Evolutionary conservation across 2,888 invertebrate species (phyloP), one percentile per base, ranked within the genome.

Genomic region (Oxycera nigricornis): DNA sequence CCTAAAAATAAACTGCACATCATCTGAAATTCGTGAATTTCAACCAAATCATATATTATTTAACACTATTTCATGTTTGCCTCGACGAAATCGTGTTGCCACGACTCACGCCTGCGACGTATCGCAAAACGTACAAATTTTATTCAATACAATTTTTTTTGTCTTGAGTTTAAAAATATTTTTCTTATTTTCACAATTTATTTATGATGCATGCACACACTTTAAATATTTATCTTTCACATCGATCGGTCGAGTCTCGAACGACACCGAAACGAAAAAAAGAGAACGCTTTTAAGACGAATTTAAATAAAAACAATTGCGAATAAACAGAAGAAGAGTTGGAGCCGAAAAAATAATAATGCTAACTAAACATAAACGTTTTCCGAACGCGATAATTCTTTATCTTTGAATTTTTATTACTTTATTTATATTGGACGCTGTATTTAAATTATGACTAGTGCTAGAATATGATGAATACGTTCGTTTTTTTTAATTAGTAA

Each of bases 401-500:
- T 55, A 22, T 55, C 52, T 55, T 55, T 17, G 3, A 55, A 55
- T 55, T 55, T 55, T 55, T 50, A 9, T 50, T 50, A 55, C 17
- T 55, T 55, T 55, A 22, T 20, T 6, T 55, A 55, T 9, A 55
- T 55, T 55, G 52, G 24, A 22, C 52, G 24, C 9, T 22, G 50
- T 55, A 22, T 55, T 3, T 7, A 55, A 55, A 24, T 55, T 20
- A 55, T 46, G 46, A 3, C n/a, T 2, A 46, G 14, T n/a, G 17
- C 14, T 46, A 46, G 46, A 46, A 46, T 7, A 7, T 46, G 46
- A 46, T 46, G 46, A 46, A 14, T 46, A 14, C 14, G 3, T 46
- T 46, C 4, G 17, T 2, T 7, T 46, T n/a, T n/a, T n/a, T n/a
- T n/a, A n/a, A n/a, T n/a, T n/a, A n/a, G n/a, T n/a, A n/a, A n/a